phyloP scores from a whole-genome alignment of 2,888 invertebrate genomes.

The Dendrolimus houi region DNA sequence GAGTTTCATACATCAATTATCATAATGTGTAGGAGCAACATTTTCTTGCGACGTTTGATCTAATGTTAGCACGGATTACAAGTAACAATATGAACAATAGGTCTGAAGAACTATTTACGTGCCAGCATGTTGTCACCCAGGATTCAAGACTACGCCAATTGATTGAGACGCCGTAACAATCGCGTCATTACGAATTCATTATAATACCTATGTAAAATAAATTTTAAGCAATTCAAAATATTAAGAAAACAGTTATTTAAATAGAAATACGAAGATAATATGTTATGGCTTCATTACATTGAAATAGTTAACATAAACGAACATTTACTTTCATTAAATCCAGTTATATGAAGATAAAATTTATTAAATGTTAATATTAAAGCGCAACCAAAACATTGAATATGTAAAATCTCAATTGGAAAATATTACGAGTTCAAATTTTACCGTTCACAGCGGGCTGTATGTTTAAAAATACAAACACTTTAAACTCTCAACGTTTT shows the following conservation, averaged over 20 bases:
- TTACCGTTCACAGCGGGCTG: constrained; percentile 38
- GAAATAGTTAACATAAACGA: constrained; percentile 6
- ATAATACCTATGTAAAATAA: neutral
- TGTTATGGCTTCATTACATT: constrained; percentile 7
- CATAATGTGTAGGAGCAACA: no score
- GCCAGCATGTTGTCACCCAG: no score
- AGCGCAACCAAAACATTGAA: constrained; percentile 17
- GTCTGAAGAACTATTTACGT: no score
- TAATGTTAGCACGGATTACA: no score
- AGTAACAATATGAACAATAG: no score
- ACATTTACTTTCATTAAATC: constrained; percentile 13
- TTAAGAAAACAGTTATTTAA: constrained; percentile 1
- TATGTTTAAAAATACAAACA: constrained; percentile 49
- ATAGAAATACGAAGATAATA: constrained; percentile 5
- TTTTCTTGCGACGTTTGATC: no score
- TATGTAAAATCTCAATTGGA: constrained; percentile 21
- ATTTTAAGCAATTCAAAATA: constrained; percentile 1
- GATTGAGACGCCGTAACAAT: no score
- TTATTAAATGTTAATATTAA: constrained; percentile 26
- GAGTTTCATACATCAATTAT: no score
- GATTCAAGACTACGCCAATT: no score
- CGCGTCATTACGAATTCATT: no score
- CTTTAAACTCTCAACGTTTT: constrained; percentile 55
- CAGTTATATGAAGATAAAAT: constrained; percentile 16
- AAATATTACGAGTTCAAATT: constrained; percentile 22